phyloP scores from a whole-genome alignment of 2,797 vertebrate species.

The Cyclura pinguis region DNA sequence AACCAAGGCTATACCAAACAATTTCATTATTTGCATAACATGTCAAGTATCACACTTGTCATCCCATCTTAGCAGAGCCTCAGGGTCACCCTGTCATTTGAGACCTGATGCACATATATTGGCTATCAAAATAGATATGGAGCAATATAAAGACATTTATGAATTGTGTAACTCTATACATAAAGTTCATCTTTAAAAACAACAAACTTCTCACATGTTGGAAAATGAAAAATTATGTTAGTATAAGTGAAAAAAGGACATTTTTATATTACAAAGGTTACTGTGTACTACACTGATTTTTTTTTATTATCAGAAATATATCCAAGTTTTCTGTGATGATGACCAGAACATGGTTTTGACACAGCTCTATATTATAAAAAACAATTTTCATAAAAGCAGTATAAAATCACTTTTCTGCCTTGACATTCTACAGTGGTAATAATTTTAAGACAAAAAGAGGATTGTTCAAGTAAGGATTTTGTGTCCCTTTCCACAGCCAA shows the following conservation, averaged over 20 bases:
- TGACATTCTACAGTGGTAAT: slow-evolving; percentile 55
- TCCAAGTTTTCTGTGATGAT: slow-evolving; percentile 40
- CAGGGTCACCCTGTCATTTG: slow-evolving; percentile 2
- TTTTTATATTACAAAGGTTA: slow-evolving; percentile 20
- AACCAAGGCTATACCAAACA: background rate
- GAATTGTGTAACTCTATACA: background rate
- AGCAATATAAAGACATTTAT: slow-evolving; percentile 2
- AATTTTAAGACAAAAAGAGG: slow-evolving; percentile 63
- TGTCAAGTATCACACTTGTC: slow-evolving; percentile 20
- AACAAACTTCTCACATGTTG: background rate
- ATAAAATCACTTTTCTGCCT: slow-evolving; percentile 48
- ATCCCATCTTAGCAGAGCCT: slow-evolving; percentile 20
- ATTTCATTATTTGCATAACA: background rate
- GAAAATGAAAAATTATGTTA: background rate
- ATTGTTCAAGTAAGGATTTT: slow-evolving; percentile 72
- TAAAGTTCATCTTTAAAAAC: background rate
- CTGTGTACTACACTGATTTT: background rate
- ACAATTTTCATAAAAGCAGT: slow-evolving; percentile 47
- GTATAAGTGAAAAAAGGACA: background rate
- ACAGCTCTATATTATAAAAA: slow-evolving; percentile 47
- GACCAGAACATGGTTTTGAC: slow-evolving; percentile 44
- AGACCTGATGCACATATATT: background rate
- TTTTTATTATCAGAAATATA: slow-evolving; percentile 41
- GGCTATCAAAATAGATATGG: background rate
- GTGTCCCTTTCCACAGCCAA: slow-evolving; percentile 42